Conservation (phyloP, 2,113 vertebrate species). For the Solea senegalensis region DNA sequence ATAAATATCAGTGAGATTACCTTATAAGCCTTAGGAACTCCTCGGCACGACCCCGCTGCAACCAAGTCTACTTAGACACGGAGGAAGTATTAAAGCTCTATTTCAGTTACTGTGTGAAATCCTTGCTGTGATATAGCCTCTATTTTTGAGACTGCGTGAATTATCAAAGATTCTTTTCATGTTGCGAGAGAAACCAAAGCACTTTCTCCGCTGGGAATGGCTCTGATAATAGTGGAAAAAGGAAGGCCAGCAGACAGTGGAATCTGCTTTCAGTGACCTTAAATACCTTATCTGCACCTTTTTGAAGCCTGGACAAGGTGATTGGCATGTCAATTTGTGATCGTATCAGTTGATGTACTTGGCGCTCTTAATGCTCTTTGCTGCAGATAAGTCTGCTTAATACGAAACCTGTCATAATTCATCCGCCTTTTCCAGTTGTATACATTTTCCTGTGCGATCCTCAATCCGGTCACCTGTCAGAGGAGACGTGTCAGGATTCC, state of each 20-base stretch:
- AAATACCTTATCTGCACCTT: conserved; percentile 83
- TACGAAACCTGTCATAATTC: conserved; percentile 86
- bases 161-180: conserved; percentile 76
- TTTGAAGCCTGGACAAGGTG: conserved; percentile 78
- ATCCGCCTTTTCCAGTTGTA: conserved; percentile 72
- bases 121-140: conserved; percentile 63
- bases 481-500: conserved; percentile 60
- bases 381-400: conserved; percentile 83
- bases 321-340: conserved; percentile 87
- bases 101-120: conserved; percentile 67
- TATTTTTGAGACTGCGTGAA: conserved; percentile 53
- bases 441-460: conserved; percentile 74
- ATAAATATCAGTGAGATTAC: conserved; percentile 84
- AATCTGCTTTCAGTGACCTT: conserved; percentile 79
- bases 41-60: conserved; percentile 30
- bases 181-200: conserved; percentile 51
- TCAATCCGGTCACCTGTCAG: conserved; percentile 78
- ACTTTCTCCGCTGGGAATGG: conserved; percentile 43
- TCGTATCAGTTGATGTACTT: conserved; percentile 81
- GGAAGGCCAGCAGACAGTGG: conserved; percentile 66
- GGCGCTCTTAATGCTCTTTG: conserved; percentile 81
- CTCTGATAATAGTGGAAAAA: conserved; percentile 71
- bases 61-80: conserved; percentile 59
- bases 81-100: conserved; percentile 68
- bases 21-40: conserved; percentile 71